Base-by-base conservation (phyloP, 2,113 vertebrate genomes). In the Antechinus flavipes region DNA sequence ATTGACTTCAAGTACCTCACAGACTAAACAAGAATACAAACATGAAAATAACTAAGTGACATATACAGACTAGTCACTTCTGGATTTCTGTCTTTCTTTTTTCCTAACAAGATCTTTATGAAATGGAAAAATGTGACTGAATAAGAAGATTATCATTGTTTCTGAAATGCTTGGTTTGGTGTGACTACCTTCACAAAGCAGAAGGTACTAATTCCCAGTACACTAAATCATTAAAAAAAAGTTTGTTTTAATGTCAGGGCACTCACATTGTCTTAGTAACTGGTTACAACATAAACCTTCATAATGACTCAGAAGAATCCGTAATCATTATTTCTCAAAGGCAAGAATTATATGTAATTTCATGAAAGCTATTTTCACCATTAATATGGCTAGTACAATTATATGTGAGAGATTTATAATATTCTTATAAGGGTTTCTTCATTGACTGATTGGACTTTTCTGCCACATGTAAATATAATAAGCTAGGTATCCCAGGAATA, bases 41-140 rank as follows among this genome's bases (percentile, higher is more conserved):
- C n/a, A 84, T 42, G 19, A 84, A 84, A 84, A 84, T 8, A n/a
- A 84, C 2, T 84, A 84, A 16, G n/a, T 84, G n/a, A 84, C 19
- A 84, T 42, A 84, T 35, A 84, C 6, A 84, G 68, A 84, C 97
- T 96, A 89, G 7, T 98, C 93, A 90, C 95, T 94, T 96, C 94
- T 94, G 92, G 84, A 26, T 68, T 35, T 68, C 26, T 58, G 12
- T 27, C 54, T 55, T 55, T 24, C 54, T 68, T 35, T 30, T 14
- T 56, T 91, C 47, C 55, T 90, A 91, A 92, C 97, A 56, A 92
- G 9, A 35, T 84, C 24, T 94, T 91, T 93, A 95, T 54, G 92
- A 23, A 91, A 93, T 92, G 56, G 25, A 91, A 76, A 58, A 16
- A 61, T 61, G 1, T 58, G 16, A 91, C 2, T 92, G 89, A 68